Evolutionary conservation across 2,888 invertebrate species (phyloP).

Genomic region (Agonum fuliginosum): DNA sequence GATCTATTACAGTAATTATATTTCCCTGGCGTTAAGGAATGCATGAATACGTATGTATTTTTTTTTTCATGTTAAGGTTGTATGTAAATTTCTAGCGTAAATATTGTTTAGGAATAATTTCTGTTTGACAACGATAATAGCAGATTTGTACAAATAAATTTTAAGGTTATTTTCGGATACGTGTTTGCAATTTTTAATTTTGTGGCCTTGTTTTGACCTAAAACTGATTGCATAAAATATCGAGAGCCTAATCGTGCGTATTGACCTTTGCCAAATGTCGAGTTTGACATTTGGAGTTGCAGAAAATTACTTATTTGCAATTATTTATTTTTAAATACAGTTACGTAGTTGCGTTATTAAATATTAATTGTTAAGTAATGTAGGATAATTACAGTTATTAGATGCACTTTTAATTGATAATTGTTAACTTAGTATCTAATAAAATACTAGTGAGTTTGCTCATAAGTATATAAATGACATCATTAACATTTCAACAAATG

Average conservation of each 20-base stretch:
- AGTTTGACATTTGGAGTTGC: neutral
- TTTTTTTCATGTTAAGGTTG: neutral
- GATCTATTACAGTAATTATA: slow-evolving; percentile 14
- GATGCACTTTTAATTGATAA: no score
- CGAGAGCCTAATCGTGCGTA: neutral
- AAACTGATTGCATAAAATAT: neutral
- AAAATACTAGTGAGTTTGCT: no score
- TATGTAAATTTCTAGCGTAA: neutral
- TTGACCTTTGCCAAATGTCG: neutral
- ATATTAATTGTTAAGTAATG: no score
- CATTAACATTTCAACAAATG: no score
- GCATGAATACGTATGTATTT: slow-evolving; percentile 6
- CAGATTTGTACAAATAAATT: neutral
- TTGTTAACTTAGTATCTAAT: no score
- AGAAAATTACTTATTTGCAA: neutral
- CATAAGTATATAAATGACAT: no score
- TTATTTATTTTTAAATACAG: neutral
- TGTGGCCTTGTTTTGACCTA: neutral
- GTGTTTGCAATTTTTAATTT: neutral
- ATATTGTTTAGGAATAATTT: neutral
- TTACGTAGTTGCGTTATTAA: neutral
- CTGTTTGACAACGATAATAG: neutral
- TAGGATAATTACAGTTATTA: no score
- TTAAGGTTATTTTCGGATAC: neutral
- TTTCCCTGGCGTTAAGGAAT: slow-evolving; percentile 33